Evolutionary conservation across 2,113 vertebrate species (phyloP).

Genomic region (Peucedramus taeniatus): DNA sequence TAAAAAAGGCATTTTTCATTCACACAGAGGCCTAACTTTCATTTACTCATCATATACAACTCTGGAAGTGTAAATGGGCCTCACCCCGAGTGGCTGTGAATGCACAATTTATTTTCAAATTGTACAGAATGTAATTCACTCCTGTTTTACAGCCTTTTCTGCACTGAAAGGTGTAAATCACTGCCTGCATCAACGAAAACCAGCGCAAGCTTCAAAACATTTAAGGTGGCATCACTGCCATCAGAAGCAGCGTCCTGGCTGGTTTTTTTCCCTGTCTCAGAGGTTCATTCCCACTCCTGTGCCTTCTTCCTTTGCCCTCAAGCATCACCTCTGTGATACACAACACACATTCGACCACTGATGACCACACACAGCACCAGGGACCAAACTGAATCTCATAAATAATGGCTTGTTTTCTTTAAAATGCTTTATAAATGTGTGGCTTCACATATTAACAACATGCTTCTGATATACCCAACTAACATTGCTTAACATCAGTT

Average conservation of each 20-base stretch:
- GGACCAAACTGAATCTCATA: neutral
- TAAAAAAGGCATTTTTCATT: slow-evolving; percentile 45
- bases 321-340: neutral
- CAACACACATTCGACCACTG: neutral
- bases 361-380: neutral
- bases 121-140: slow-evolving; percentile 27
- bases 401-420: neutral
- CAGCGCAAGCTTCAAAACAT: neutral
- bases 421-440: neutral
- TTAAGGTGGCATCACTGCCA: neutral
- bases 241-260: neutral
- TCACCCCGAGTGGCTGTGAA: neutral
- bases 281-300: neutral
- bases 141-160: slow-evolving; percentile 36
- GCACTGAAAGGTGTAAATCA: slow-evolving; percentile 21
- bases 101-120: slow-evolving; percentile 33
- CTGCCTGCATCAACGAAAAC: neutral
- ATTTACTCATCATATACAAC: slow-evolving; percentile 29
- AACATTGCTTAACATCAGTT: neutral
- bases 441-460: neutral
- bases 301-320: neutral
- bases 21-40: slow-evolving; percentile 20
- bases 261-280: neutral
- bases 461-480: neutral
- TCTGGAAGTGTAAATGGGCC: slow-evolving; percentile 46